A percentile compares a stretch with the other conserved stretches of the same genome.
Conservation (phyloP, 2,888 invertebrate species). For the Tenthredo mesomela region DNA sequence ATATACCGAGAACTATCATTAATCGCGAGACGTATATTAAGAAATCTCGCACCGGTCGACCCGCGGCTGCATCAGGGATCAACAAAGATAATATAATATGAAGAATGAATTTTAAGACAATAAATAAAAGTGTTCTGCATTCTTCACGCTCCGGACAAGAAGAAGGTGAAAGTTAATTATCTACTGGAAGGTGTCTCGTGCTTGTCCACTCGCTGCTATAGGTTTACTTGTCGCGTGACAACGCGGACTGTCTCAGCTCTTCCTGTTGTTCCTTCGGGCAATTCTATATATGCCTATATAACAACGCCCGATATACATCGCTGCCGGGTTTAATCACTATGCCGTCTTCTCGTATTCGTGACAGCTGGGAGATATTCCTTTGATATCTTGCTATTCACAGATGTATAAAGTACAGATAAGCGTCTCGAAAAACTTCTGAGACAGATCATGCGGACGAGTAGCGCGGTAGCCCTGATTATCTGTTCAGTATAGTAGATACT, state of each 20-base stretch:
- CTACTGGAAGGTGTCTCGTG: conserved; percentile 25
- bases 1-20: conserved; percentile 11
- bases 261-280: conserved; percentile 1
- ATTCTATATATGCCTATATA: neutral
- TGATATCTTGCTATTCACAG: neutral
- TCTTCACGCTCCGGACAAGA: neutral
- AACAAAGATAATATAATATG: neutral
- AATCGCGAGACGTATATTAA: conserved; percentile 3
- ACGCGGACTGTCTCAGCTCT: conserved; percentile 1
- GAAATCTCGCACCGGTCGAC: neutral
- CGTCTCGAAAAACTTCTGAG: neutral
- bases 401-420: neutral
- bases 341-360: neutral
- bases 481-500: neutral
- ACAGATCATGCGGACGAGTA: neutral
- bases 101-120: conserved; percentile 11
- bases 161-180: conserved; percentile 49
- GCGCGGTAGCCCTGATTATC: neutral
- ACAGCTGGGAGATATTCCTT: conserved; percentile 19
- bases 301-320: conserved; percentile 14
- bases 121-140: conserved; percentile 32
- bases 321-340: conserved; percentile 30
- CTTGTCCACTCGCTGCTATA: conserved; percentile 8
- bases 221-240: conserved; percentile 27
- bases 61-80: neutral